phyloP scores from a whole-genome alignment of 2,113 vertebrate species.

The Catagonus wagneri region DNA sequence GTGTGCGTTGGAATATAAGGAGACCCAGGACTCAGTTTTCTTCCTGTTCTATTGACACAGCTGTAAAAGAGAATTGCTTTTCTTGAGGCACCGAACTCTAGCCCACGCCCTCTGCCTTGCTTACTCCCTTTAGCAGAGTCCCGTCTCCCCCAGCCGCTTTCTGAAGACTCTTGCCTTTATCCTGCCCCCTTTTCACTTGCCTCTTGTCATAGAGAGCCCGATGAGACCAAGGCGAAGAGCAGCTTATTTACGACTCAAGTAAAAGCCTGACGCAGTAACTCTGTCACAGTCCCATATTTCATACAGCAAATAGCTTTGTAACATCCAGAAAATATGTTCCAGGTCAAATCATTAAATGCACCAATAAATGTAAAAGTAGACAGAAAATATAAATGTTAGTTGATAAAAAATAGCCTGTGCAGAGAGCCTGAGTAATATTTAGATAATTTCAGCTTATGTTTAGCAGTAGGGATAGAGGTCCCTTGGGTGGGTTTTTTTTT shows the following conservation, averaged over 20 bases:
- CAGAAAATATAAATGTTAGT: not conserved
- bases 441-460: not conserved
- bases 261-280: not conserved
- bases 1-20: not conserved
- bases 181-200: accelerated
- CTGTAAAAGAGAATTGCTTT: not conserved
- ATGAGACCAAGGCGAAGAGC: too few species aligned
- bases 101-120: accelerated
- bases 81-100: too few species aligned
- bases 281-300: not conserved
- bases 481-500: not conserved
- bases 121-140: too few species aligned
- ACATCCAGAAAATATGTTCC: not conserved
- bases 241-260: not conserved
- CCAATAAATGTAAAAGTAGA: not conserved
- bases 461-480: not conserved
- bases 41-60: too few species aligned
- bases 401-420: not conserved
- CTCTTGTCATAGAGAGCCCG: accelerated
- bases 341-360: not conserved
- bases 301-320: not conserved
- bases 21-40: not conserved
- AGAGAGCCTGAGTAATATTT: not conserved
- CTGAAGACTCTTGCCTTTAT: too few species aligned
- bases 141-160: accelerated